Evolutionary conservation across 2,888 invertebrate species (phyloP), one percentile per base, ranked within the genome.

Genomic region (Cordylochernes scorpioides): DNA sequence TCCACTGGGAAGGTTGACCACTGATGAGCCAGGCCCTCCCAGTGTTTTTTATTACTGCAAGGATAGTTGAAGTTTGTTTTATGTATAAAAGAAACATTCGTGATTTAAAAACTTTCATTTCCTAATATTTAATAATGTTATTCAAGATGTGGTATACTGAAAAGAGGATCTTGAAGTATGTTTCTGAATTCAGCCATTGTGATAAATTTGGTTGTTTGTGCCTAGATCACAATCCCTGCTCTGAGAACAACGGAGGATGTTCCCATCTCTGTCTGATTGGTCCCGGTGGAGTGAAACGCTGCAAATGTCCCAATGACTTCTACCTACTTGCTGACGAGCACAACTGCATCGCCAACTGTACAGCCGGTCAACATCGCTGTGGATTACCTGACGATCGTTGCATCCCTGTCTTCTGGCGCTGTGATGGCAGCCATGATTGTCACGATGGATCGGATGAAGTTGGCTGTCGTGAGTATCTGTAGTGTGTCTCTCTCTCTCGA

Each of bases 251-350:
- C 49, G 91, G 88, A 14, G 84, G 82, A 3, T 97, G 94, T 49
- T 80, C 84, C 0, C 91, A 94, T 58, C 62, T 94, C 5, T 94
- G 94, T 49, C 58, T 97, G 15, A 68, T 97, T 24, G 67, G 80
- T 1, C 80, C 86, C 10, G 57, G 59, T 10, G 59, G 57, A 16
- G 43, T 47, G 16, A 71, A 68, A 12, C 70, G 67, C 38, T 97
- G 97, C 49, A 71, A 71, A 2, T 97, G 97, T 52, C 94, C 97
- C 0, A 86, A 94, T 53, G 80, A 86, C 47, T 97, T 78, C 56
- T 68, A 70, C 42, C 53, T 88, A 29, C 38, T 53, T 30, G 8
- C 35, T n/a, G 19, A 22, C n/a, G 65, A 65, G 43, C 74, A 70
- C 49, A 84, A 77, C 2, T 94, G 91, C 49, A 66, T 75, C 28